Base-by-base conservation (phyloP, 2,797 vertebrate genomes). In the Spea hammondii region DNA sequence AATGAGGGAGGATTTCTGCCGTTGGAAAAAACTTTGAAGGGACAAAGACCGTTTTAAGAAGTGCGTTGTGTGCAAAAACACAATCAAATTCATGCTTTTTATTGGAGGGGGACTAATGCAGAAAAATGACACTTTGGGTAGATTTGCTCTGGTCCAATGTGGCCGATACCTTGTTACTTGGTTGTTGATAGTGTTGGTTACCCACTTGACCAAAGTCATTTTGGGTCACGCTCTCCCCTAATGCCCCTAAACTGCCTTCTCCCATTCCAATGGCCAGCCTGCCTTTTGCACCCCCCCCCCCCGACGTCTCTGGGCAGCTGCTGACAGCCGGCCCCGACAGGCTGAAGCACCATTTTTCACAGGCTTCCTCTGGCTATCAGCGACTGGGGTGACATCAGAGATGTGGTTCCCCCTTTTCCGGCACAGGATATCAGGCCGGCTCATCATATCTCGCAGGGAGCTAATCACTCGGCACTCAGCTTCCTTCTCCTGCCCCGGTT, bases 331-430 rank as follows among this genome's bases (percentile, higher is more conserved):
- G 4, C 72, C 68, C 64, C 78, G 80, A 83, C 91, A 90, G 91
- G 91, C 89, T 91, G 81, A 80, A 84, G 86, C 74, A 84, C 86
- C 88, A 87, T 89, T 91, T 89, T 87, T 89, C 85, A 66, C 67
- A 79, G 85, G 88, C 85, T 83, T 89, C 87, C 85, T 47, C 83
- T 80, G 75, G 86, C 85, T 90, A 90, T 92, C 88, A 83, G 83
- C 71, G 79, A 75, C 65, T 86, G 83, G 79, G 86, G 86, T 85
- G 84, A 79, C 87, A 84, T 88, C 86, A 84, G 82, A 85, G 74
- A 78, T 72, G 86, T 86, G 86, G 86, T 82, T 84, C 79, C 72
- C 79, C 72, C 70, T 51, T 79, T 85, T 82, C 84, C 84, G 82
- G 84, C 83, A 88, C 84, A 84, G 84, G 85, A 85, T 84, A 86